Evolutionary conservation across 2,113 vertebrate species (phyloP), one percentile per base, ranked within the genome.

Genomic region (Megaleporinus macrocephalus): DNA sequence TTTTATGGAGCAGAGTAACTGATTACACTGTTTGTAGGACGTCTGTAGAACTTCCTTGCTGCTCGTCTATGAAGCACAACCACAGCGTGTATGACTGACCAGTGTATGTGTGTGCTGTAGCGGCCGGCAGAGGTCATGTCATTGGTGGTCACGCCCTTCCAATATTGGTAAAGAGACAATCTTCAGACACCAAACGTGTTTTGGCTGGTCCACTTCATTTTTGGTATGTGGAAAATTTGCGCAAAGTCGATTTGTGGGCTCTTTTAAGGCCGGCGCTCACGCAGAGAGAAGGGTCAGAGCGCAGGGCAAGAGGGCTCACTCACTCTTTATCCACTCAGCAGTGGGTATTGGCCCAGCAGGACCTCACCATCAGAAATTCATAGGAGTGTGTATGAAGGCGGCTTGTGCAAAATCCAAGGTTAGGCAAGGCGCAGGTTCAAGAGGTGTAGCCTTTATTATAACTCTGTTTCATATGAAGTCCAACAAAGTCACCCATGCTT

Each of bases 331-430:
- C 20, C 66, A 70, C 33, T 24, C 66, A 44, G 66, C 22, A 13
- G 33, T 44, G 10, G 22, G 66, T 44, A 22, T 36, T 36, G 29
- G 29, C 57, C 57, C 57, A 61, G 57, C 57, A 61, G 22, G 18
- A 69, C n/a, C n/a, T 70, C 66, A 70, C 13, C 20, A 44, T n/a
- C 66, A 44, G 33, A 24, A 70, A 70, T 44, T 36, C 66, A 70
- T 44, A 44, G 36, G 66, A 70, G 44, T 70, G 33, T 70, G 66
- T n/a, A 44, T 11, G 44, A 24, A 70, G 5, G 10, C 66, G 10
- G 12, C n/a, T 61, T 44, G 33, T 68, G 44, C 14, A 12, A 70
- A 68, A 68, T 22, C 44, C 10, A 44, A 41, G 66, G 33, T 70
- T 68, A 68, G 65, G 20, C 18, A 68, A 20, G 22, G 20, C 30